Conservation (phyloP, 2,797 vertebrate genomes). For the Gymnoscopelus microlampas region DNA sequence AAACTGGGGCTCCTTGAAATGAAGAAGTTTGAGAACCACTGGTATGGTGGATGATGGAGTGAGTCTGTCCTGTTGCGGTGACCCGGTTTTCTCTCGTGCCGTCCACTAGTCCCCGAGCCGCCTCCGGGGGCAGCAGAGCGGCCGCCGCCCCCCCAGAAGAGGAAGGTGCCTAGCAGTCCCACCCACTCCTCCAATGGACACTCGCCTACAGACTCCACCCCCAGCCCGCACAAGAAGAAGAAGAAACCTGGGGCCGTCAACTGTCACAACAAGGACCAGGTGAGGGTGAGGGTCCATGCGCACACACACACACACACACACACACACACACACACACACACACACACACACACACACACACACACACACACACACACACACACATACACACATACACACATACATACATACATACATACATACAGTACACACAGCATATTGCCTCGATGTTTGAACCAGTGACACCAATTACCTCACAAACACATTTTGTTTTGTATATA, state of each 20-base stretch:
- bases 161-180: constrained; percentile 91
- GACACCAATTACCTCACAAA: constrained; percentile 8
- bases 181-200: constrained; percentile 98
- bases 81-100: constrained; percentile 15
- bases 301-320: too few species aligned
- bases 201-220: constrained; percentile 94
- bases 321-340: too few species aligned
- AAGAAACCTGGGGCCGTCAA: constrained; percentile 95
- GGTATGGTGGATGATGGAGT: neutral
- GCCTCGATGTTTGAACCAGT: neutral
- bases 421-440: neutral
- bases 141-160: constrained; percentile 86
- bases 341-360: too few species aligned
- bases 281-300: constrained; percentile 56
- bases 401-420: too few species aligned
- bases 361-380: too few species aligned
- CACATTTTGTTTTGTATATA: neutral
- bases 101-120: constrained; percentile 84
- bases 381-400: too few species aligned
- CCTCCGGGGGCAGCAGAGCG: constrained; percentile 89
- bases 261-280: constrained; percentile 95
- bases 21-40: too few species aligned
- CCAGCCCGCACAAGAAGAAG: constrained; percentile 97
- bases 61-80: constrained; percentile 12
- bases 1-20: too few species aligned